Evolutionary conservation across 2,888 invertebrate genomes (phyloP), one percentile per base, ranked within the genome.

Genomic region (Pardosa pseudoannulata): DNA sequence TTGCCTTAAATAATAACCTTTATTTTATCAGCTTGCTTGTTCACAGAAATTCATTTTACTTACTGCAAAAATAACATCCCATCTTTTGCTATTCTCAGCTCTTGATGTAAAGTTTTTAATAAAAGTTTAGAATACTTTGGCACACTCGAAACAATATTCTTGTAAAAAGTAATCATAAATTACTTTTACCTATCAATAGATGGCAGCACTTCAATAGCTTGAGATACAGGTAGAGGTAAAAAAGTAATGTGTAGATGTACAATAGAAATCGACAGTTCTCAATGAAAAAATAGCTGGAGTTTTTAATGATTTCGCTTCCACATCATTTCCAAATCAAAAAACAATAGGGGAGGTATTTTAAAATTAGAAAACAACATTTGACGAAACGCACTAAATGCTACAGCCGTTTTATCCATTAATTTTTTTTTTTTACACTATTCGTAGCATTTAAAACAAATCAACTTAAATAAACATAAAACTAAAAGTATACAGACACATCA

Each of bases 21-120:
- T 87, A 87, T 86, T 86, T 36, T 70, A 75, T 73, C 76, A 87
- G 87, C 87, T 87, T 79, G 87, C 87, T 80, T 80, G 75, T 80
- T 87, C 79, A 86, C 86, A 86, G 67, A 86, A 86, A 86, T 85
- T 86, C 68, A 71, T 75, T 65, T 74, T 73, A 78, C 80, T 76
- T 71, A 79, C 80, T 87, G 75, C 80, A 80, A 80, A 87, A 87
- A 87, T 87, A 87, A 76, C 80, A 56, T 72, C 70, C 76, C 75
- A 56, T 79, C 87, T 62, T 87, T 87, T 78, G 67, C 86, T 74
- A 75, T 39, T 75, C 41, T 76, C 72, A 68, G 50, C 67, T 72
- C 72, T 67, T 79, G 75, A 76, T 87, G 80, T 71, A 76, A 76
- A 87, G 28, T 19, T 71, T 56, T 80, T 80, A 72, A 80, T 80